Conservation (phyloP, 2,888 invertebrate genomes). For the Pyrochroa serraticornis region DNA sequence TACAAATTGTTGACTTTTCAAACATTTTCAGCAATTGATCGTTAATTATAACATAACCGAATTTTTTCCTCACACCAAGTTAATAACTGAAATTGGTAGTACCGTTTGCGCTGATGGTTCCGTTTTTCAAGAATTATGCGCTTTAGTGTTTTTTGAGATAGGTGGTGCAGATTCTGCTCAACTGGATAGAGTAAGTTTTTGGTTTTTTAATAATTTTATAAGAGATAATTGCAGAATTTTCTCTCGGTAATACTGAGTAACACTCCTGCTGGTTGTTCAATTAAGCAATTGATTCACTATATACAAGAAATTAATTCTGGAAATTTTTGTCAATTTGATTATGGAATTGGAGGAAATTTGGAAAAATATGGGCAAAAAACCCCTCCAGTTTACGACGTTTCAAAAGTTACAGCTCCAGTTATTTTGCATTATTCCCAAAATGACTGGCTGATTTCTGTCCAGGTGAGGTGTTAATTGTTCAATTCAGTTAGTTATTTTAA, state of each 20-base stretch:
- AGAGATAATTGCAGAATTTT: conserved; percentile 13
- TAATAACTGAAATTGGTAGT: conserved; percentile 2
- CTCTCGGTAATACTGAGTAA: conserved; percentile 14
- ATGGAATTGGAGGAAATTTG: conserved; percentile 27
- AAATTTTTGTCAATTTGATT: conserved; percentile 28
- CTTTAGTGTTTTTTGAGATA: conserved; percentile 5
- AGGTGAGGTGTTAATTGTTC: not conserved
- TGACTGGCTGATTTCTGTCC: conserved; percentile 22
- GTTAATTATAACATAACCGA: conserved; percentile 5
- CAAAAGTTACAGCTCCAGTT: conserved; percentile 28
- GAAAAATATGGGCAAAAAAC: conserved; percentile 20
- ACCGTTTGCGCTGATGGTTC: conserved; percentile 9
- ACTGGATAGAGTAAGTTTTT: not conserved
- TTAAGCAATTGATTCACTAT: conserved; percentile 20
- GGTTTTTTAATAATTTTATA: not conserved
- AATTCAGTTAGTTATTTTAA: not conserved
- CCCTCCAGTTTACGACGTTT: conserved; percentile 26
- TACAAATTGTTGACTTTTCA: not conserved
- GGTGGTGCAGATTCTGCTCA: conserved; percentile 11
- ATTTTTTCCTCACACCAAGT: conserved; percentile 10
- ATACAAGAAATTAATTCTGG: conserved; percentile 15
- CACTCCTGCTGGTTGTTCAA: conserved; percentile 24
- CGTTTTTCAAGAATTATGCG: conserved; percentile 11
- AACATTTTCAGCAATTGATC: conserved; percentile 5
- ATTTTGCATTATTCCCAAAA: conserved; percentile 14